phyloP scores from a whole-genome alignment of 2,797 vertebrate species.

The Spea hammondii region DNA sequence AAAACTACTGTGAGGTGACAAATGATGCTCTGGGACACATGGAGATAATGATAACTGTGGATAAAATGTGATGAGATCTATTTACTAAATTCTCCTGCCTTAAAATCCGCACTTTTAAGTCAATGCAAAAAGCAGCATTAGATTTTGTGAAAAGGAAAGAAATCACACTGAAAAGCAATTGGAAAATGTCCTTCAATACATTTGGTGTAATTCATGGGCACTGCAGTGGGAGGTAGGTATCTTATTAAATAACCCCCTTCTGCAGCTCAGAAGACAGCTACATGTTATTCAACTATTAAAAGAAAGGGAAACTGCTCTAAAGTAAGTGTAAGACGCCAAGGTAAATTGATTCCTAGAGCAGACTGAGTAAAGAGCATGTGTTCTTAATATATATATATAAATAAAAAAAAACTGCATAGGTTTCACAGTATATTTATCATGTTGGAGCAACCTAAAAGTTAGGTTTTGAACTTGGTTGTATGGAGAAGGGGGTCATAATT shows the following conservation, averaged over 20 bases:
- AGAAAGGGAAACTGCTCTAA: background rate
- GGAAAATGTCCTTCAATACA: background rate
- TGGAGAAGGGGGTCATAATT: no score
- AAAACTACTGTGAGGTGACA: conserved; percentile 24
- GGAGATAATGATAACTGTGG: conserved; percentile 32
- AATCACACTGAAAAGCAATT: background rate
- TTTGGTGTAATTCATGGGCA: background rate
- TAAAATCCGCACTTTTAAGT: conserved; percentile 2
- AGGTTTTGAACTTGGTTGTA: no score
- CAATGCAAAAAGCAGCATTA: conserved; percentile 9
- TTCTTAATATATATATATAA: background rate
- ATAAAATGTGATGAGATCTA: conserved; percentile 27
- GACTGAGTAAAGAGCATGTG: background rate
- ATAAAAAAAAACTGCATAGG: background rate
- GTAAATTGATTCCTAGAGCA: background rate
- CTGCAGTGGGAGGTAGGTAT: background rate
- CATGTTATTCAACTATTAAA: background rate
- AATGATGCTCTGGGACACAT: conserved; percentile 24
- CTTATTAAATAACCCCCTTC: background rate
- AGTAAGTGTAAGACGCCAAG: background rate
- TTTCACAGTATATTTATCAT: no score
- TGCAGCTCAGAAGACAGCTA: background rate
- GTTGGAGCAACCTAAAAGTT: no score
- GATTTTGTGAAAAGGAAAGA: background rate
- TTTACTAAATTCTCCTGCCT: conserved; percentile 18